A percentile compares a stretch with the other conserved stretches of the same genome.
Evolutionary conservation across 2,797 vertebrate species (phyloP).

Genomic region (Galago senegalensis): DNA sequence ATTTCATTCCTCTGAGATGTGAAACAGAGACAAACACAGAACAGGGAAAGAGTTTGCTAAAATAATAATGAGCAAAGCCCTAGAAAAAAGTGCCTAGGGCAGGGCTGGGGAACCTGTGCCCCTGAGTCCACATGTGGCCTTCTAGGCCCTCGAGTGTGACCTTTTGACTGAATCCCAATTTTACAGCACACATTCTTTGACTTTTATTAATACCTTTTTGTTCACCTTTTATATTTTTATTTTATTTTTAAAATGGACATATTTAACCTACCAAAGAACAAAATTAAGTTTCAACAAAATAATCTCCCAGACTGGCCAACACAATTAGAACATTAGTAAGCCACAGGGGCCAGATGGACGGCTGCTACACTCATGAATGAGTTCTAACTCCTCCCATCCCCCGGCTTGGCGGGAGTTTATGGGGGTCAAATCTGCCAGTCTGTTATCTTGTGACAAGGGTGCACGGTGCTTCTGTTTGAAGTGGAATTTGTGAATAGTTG

Average conservation of each 20-base stretch:
- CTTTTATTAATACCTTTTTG: neutral
- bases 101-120: neutral
- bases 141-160: neutral
- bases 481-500: neutral
- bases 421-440: neutral
- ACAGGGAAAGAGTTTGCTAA: slow-evolving; percentile 29
- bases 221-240: neutral
- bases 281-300: neutral
- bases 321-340: neutral
- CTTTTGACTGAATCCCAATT: neutral
- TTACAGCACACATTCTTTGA: neutral
- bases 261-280: neutral
- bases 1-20: slow-evolving; percentile 51
- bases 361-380: too few species aligned
- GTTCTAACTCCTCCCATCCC: too few species aligned
- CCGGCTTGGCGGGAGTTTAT: neutral
- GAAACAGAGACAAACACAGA: neutral
- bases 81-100: neutral
- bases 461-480: neutral
- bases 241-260: too few species aligned
- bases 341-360: neutral
- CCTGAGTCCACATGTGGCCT: neutral
- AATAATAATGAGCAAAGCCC: slow-evolving; percentile 33
- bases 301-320: neutral
- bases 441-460: neutral